A percentile compares a stretch with the other conserved stretches of the same genome.
phyloP scores from a whole-genome alignment of 2,888 invertebrate species.

The Pegoplata infirma region DNA sequence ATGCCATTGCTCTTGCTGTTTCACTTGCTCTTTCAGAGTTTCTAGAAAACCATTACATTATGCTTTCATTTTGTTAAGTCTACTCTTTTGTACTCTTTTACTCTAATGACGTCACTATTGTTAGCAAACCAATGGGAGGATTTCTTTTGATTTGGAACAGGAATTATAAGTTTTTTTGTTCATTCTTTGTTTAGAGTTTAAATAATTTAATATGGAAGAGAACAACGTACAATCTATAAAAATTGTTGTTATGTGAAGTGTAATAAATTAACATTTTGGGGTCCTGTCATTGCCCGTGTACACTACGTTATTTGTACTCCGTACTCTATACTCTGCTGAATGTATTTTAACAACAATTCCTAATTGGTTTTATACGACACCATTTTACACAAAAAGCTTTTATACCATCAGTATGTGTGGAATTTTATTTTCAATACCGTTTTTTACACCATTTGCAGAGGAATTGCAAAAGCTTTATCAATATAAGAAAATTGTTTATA shows the following conservation, averaged over 20 bases:
- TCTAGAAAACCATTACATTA: background rate
- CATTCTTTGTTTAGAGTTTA: background rate
- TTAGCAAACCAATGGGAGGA: conserved; percentile 34
- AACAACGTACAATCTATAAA: background rate
- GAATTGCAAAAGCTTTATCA: too few relatives aligned
- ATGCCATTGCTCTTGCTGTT: background rate
- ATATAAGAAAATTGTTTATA: too few relatives aligned
- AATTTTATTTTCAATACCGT: conserved; percentile 2
- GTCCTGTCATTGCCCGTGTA: conserved; percentile 34
- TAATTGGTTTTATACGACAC: conserved; percentile 71
- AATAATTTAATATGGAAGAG: background rate
- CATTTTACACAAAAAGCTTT: conserved; percentile 1
- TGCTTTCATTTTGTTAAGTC: background rate
- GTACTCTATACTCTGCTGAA: background rate
- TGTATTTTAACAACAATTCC: conserved; percentile 58
- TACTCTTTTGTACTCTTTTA: background rate
- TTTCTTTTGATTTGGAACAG: background rate
- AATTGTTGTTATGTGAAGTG: conserved; percentile 5
- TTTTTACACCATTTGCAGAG: conserved; percentile 14
- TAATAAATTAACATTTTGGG: conserved; percentile 44
- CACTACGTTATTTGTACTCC: background rate
- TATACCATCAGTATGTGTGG: background rate
- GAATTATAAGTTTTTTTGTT: background rate
- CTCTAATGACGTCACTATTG: conserved; percentile 36
- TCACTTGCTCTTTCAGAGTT: background rate